Evolutionary conservation across 2,888 invertebrate species (phyloP).

Genomic region (Saturnia japonica): DNA sequence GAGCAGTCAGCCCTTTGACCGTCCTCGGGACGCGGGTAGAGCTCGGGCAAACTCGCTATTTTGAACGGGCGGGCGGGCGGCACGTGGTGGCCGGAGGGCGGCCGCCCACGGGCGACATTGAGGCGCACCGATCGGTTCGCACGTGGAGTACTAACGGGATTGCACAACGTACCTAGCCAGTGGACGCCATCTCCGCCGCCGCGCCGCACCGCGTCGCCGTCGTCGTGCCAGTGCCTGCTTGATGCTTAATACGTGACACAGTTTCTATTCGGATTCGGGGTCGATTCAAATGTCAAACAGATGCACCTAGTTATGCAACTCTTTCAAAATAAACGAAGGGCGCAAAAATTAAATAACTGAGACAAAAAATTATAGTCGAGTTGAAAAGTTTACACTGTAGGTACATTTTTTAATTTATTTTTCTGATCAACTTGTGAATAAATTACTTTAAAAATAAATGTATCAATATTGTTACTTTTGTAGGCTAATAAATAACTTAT

Average conservation of each 20-base stretch:
- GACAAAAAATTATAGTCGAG: conserved; percentile 15
- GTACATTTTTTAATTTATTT: not conserved
- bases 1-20: conserved; percentile 50
- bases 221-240: conserved; percentile 55
- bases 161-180: conserved; percentile 69
- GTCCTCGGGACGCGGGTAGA: conserved; percentile 45
- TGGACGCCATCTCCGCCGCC: conserved; percentile 33
- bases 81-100: conserved; percentile 40
- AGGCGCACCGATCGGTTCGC: conserved; percentile 75
- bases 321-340: conserved; percentile 61
- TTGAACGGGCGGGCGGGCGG: conserved; percentile 59
- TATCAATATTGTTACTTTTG: not conserved
- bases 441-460: not conserved
- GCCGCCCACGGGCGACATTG: conserved; percentile 78
- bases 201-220: conserved; percentile 41
- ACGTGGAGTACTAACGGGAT: conserved; percentile 79
- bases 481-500: not conserved
- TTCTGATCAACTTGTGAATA: not conserved
- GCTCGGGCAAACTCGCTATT: conserved; percentile 64
- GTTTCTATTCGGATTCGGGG: conserved; percentile 82
- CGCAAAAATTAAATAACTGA: conserved; percentile 50
- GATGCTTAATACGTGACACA: conserved; percentile 77
- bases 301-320: conserved; percentile 79
- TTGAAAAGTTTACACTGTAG: not conserved
- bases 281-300: conserved; percentile 82